Percentiles rank a stretch among this genome's conserved stretches.
phyloP scores from a whole-genome alignment of 2,888 invertebrate genomes.

The Drosophila formosana region DNA sequence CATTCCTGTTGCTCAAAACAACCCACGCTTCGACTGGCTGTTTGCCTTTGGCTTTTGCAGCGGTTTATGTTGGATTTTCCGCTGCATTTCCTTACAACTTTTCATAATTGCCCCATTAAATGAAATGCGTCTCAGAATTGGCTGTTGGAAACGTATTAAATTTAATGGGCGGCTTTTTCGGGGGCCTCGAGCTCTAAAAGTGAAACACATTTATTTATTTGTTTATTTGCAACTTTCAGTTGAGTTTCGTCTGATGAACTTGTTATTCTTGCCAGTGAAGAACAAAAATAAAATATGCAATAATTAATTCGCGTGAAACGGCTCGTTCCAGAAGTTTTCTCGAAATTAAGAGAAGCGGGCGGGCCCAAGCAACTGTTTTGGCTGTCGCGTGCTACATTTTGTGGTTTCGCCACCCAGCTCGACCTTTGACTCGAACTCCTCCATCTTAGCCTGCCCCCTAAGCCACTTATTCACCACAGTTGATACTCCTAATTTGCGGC shows the following conservation, averaged over 20 bases:
- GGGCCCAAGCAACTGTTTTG: conserved; percentile 5
- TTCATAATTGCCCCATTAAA: conserved; percentile 48
- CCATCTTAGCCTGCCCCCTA: background rate
- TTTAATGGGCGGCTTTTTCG: conserved; percentile 5
- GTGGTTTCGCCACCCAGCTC: conserved; percentile 13
- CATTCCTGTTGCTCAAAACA: background rate
- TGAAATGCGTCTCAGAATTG: conserved; percentile 21
- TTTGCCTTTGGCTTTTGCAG: background rate
- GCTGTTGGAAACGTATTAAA: conserved; percentile 9
- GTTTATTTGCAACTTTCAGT: conserved; percentile 21
- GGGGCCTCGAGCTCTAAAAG: background rate
- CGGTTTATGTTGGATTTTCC: conserved; percentile 29
- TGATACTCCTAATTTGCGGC: conserved; percentile 43
- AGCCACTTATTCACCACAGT: background rate
- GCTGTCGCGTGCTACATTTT: conserved; percentile 23
- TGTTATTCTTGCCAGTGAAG: conserved; percentile 24
- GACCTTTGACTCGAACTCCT: conserved; percentile 2
- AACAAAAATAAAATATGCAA: conserved; percentile 35
- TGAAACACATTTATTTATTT: conserved; percentile 8
- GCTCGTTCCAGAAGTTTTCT: conserved; percentile 27
- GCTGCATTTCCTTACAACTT: conserved; percentile 44
- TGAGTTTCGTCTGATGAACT: conserved; percentile 25
- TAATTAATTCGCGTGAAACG: conserved; percentile 68
- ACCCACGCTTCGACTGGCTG: conserved; percentile 1
- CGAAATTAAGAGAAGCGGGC: background rate